phyloP scores from a whole-genome alignment of 2,113 vertebrate genomes.

The Heterotis niloticus region DNA sequence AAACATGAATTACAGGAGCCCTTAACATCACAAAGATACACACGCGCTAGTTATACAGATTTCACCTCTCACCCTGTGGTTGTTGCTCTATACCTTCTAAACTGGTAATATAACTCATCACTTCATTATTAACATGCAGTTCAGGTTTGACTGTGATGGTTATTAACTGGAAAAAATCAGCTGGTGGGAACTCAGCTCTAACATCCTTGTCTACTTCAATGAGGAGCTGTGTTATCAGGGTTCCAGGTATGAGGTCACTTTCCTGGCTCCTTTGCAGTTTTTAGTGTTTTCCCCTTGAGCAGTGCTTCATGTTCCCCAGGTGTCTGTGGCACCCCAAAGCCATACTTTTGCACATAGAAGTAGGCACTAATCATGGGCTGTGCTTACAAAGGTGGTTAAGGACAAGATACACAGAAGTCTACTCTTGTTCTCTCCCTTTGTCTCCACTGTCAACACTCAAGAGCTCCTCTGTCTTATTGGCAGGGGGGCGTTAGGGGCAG shows the following conservation, averaged over 20 bases:
- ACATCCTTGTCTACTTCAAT: no score
- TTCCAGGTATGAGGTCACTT: background rate
- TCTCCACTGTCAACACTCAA: conserved; percentile 8
- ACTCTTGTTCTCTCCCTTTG: no score
- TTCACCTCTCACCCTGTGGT: background rate
- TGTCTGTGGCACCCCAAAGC: background rate
- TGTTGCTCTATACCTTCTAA: background rate
- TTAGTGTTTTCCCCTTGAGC: background rate
- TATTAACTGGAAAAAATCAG: background rate
- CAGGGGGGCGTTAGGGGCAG: conserved; percentile 29
- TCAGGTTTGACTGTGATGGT: background rate
- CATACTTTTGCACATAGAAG: background rate
- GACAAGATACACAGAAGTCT: no score
- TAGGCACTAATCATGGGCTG: background rate
- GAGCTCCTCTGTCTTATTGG: conserved; percentile 24
- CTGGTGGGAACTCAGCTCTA: no score
- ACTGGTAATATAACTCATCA: background rate
- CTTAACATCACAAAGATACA: no score
- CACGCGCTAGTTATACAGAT: background rate
- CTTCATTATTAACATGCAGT: background rate
- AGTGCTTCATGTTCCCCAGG: background rate
- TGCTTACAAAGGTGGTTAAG: no score
- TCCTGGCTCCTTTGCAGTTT: background rate
- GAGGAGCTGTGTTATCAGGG: background rate
- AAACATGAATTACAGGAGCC: no score